Base-by-base conservation (phyloP, 2,113 vertebrate genomes). In the Mohoua ochrocephala region DNA sequence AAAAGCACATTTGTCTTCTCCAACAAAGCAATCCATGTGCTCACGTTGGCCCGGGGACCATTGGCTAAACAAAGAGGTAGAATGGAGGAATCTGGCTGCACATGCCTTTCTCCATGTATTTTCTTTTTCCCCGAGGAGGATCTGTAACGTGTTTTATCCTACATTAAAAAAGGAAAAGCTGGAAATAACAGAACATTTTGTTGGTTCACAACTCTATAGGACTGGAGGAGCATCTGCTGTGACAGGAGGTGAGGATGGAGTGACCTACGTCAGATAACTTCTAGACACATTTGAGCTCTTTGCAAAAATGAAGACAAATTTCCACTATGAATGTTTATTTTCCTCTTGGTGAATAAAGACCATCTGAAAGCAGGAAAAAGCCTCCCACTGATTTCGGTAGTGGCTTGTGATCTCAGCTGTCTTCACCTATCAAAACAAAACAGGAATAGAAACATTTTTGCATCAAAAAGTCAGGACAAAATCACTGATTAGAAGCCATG, bases 241-340 rank as follows among this genome's bases (percentile, higher is more conserved):
- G 78, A 92, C 94, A 97, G 86, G 86, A 93, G 68, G 81, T 93
- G 87, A 94, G 41, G 86, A 50, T 61, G 42, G 93, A 91, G 64
- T 7, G 47, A 79, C 75, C 79, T n/a, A 44, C n/a, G 39, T 93
- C 90, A 83, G 73, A 86, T 19, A 37, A 67, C 57, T 93, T 95
- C 86, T 30, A 80, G 84, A 69, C 35, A 61, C 67, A 4, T 64
- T 69, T 85, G 50, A 84, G 49, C 37, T 93, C 49, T 49, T 35
- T 49, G 47, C 86, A 86, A 89, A 96, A 74, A 84, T 31, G 60
- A 73, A 75, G 31, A 52, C 61, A 82, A 91, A 96, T 94, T 64
- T 84, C 42, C 74, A 33, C 77, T 59, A 75, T 57, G 69, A 81
- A 85, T 87, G 65, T 88, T 94, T 96, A 49, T 67, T 79, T 92